Evolutionary conservation across 92 coral and sea anemone genomes (phyloP), one percentile per base, ranked within the genome.

Genomic region (Phenganax subtilis): DNA sequence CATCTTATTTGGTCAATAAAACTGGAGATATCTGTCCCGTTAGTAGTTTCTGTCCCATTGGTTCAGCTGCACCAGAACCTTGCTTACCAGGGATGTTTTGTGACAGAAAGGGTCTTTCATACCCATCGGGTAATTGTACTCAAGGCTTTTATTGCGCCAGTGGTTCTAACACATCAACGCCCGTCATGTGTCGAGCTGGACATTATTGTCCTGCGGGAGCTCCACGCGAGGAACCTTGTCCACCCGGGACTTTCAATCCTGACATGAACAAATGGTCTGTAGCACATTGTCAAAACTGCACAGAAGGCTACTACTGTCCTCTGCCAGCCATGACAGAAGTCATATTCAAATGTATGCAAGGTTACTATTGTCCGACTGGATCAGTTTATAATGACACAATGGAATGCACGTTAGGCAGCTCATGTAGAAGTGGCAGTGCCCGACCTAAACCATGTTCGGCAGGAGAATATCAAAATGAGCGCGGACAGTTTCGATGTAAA

Each of bases 351-450:
- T 96, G 99, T 71, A 62, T 96, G 82, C 99, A 96, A 77, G 99
- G 99, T n/a, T 96, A 88, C 75, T 96, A 92, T 85, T 96, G 99
- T 60, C 99, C 99, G 6, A 75, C 90, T 60, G 94, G 99, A 1
- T 96, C 99, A 16, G 82, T 72, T 8, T 84, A 92, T 85, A 96
- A 96, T 76, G 88, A 90, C 63, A 96, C 99, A 0, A 93, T 84
- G 51, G 84, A 90, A 27, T 96, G 99, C 44, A 93, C 92, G 2
- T 78, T 84, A 80, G 99, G 99, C 15, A 76, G 81, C 70, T 87
- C 84, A 57, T 96, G 99, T 70, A 96, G 93, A 2, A 87, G 96
- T 29, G 99, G 99, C 57, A 83, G 90, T 61, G 85, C 87, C 9
- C 84, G 68, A 30, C 97, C 97, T 12, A 53, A 67, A 52, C 90